These are phyloP conservation scores for Sphenodon punctatus DNA, from an alignment of 2,797 vertebrate genomes.

Conservation along the genomic window DNA sequence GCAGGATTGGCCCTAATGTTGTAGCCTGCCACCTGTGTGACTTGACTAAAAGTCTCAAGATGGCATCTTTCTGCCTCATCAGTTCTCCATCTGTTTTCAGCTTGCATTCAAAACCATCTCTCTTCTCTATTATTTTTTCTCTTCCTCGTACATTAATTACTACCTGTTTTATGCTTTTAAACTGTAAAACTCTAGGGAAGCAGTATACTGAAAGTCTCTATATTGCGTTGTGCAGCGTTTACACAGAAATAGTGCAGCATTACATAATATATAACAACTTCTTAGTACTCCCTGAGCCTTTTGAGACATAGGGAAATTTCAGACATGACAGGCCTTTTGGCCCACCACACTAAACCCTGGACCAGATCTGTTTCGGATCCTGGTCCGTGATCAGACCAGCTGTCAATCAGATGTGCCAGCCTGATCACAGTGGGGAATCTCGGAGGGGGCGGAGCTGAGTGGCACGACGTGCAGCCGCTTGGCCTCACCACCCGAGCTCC, in stretches of 20 bases:
- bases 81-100: slow-evolving; percentile 56
- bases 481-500: too few species aligned
- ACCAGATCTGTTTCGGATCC: too few species aligned
- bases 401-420: too few species aligned
- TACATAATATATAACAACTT: not conserved
- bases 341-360: too few species aligned
- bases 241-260: not conserved
- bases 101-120: slow-evolving; percentile 22
- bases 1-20: not conserved
- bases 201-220: not conserved
- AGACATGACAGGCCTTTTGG: too few species aligned
- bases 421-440: too few species aligned
- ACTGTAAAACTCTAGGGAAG: not conserved
- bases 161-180: not conserved
- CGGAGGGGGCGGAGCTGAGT: too few species aligned
- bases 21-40: slow-evolving; percentile 45
- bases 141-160: not conserved
- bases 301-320: too few species aligned
- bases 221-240: fast-evolving
- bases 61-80: slow-evolving; percentile 61
- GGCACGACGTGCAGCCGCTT: too few species aligned
- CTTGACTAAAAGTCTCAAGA: slow-evolving; percentile 37
- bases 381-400: too few species aligned
- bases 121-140: not conserved
- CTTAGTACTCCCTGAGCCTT: not conserved